phyloP scores from a whole-genome alignment of 1,140 invertebrate species.

The Tetragonula clypearis region DNA sequence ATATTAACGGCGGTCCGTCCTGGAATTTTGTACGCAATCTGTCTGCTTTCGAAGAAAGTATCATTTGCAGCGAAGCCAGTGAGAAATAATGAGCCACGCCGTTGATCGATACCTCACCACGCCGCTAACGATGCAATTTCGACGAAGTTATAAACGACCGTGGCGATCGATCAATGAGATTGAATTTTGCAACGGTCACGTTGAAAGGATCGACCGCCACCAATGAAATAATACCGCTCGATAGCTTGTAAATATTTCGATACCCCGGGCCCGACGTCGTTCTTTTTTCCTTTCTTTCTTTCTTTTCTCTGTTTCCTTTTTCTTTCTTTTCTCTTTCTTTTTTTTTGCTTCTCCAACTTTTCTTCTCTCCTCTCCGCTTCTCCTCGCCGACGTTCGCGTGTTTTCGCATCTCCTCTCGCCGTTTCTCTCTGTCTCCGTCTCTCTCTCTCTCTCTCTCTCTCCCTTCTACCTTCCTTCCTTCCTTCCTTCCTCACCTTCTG shows the following conservation, averaged over 20 bases:
- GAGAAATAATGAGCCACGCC: constrained; percentile 43
- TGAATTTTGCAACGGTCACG: constrained; percentile 34
- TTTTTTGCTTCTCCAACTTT: neutral
- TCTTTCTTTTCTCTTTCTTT: neutral
- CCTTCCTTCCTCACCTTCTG: constrained; percentile 75
- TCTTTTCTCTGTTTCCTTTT: constrained; percentile 14
- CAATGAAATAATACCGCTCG: constrained; percentile 35
- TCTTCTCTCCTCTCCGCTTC: constrained; percentile 50
- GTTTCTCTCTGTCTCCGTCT: constrained; percentile 8
- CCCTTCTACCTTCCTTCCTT: constrained; percentile 4
- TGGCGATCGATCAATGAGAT: constrained; percentile 52
- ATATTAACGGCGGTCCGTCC: constrained; percentile 41
- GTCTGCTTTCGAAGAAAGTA: constrained; percentile 49
- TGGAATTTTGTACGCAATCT: constrained; percentile 36
- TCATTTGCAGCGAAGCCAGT: constrained; percentile 26
- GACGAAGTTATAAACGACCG: constrained; percentile 47
- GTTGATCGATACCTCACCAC: constrained; percentile 47
- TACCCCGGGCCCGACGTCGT: neutral
- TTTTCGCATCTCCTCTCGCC: constrained; percentile 41
- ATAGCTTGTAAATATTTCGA: constrained; percentile 33
- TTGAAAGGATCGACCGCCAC: constrained; percentile 35
- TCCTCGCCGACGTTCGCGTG: constrained; percentile 48
- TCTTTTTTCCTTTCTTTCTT: neutral
- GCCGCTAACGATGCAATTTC: constrained; percentile 54
- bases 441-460: neutral